Evolutionary conservation across 2,797 vertebrate species (phyloP), one percentile per base, ranked within the genome.

Genomic region (Paedocypris micromegethes): DNA sequence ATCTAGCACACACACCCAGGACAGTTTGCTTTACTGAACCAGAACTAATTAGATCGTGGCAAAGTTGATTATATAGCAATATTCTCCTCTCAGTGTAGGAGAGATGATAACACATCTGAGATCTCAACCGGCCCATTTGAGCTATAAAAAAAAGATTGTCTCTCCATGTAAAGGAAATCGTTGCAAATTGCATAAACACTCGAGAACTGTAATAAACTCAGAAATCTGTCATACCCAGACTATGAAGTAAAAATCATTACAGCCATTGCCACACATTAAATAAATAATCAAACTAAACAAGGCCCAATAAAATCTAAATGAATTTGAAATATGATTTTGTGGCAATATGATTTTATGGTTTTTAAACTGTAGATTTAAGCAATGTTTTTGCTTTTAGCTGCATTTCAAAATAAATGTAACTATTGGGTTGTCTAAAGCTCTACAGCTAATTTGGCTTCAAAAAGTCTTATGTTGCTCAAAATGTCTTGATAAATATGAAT

Each of bases 31-130:
- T 67, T 55, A 23, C 37, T 50, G 61, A 71, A 52, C 47, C 51
- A 71, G 52, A 68, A 58, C 60, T 70, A 73, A 78, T 78, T 73
- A 68, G 45, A 65, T 49, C 68, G 56, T 56, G 64, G 8, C 39
- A 62, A 75, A 75, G 63, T 72, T 68, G 73, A 73, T 75, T 75
- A 70, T 64, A 43, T 49, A 64, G 63, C 52, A 59, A 62, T 68
- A 71, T 60, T 52, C 61, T 66, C 43, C 51, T 37, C n/a, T 61
- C 45, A 67, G 60, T 41, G 39, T 72, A 38, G 47, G 46, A 54
- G 9, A 60, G 58, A 70, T 66, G 62, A 58, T 9, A 59, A 58
- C 59, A 68, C 58, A 69, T 69, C 64, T 68, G 45, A 59, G 69
- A 68, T 70, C 9, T 72, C 65, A 73, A 67, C 58, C 47, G 2